These are phyloP conservation scores for Spinus pinus DNA, from an alignment of 2,797 vertebrate species.

Conservation along the genomic window DNA sequence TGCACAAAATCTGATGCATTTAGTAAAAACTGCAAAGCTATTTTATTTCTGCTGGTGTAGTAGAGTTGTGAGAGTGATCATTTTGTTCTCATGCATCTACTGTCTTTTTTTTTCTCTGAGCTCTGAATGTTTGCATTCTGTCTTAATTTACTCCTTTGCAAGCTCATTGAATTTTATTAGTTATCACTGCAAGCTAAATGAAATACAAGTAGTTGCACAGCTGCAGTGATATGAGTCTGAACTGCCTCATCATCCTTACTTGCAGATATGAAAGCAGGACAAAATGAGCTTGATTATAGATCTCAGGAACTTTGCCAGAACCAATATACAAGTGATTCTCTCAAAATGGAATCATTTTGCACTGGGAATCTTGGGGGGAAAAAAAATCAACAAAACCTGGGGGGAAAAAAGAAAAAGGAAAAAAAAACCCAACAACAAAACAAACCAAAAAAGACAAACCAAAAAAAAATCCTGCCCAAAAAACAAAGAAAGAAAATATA, in stretches of 20 bases:
- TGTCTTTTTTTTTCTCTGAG: not conserved
- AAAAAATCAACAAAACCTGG: not conserved
- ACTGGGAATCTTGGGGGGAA: not conserved
- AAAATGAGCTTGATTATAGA: not conserved
- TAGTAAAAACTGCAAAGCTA: not conserved
- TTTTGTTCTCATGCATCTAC: not conserved
- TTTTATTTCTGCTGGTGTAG: not conserved
- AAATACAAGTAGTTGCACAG: conserved; percentile 32
- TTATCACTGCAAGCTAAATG: not conserved
- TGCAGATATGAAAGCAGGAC: not conserved
- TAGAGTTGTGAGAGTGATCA: not conserved
- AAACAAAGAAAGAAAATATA: not conserved
- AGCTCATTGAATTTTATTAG: conserved; percentile 26
- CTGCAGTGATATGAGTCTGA: not conserved
- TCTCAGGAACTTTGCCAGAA: not conserved
- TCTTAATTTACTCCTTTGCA: conserved; percentile 3
- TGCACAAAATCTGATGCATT: not conserved
- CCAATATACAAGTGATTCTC: not conserved
- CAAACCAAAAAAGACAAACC: not conserved
- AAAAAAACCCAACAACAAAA: not conserved
- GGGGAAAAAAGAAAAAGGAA: not conserved
- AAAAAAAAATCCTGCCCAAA: not conserved
- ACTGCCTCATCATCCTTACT: not conserved
- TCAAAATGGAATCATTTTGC: not conserved
- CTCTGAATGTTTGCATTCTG: conserved; percentile 1